Percentiles rank a stretch among this genome's conserved stretches.
Conservation (phyloP, 2,113 vertebrate species). For the Formicarius rufipectus region DNA sequence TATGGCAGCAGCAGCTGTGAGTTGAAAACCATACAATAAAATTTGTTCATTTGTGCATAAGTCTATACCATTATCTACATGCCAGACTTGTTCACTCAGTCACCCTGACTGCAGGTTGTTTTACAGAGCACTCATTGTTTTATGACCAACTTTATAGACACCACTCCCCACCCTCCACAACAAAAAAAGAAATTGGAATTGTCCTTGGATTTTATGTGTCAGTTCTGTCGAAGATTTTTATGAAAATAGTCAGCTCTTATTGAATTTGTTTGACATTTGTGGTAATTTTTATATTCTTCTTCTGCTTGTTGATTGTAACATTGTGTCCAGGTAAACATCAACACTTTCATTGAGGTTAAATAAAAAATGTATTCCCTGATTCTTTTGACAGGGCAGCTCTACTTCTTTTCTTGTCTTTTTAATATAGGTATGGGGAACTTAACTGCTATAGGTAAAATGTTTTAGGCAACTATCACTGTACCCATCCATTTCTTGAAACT, state of each 20-base stretch:
- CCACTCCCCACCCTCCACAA: no score
- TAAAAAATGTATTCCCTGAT: neutral
- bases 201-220: neutral
- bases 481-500: neutral
- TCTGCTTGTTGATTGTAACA: neutral
- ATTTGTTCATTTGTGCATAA: neutral
- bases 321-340: neutral
- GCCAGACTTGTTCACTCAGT: neutral
- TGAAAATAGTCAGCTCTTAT: neutral
- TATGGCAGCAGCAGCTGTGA: neutral
- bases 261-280: neutral
- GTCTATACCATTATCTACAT: neutral
- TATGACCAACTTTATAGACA: neutral
- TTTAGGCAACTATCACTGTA: neutral
- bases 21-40: neutral
- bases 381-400: neutral
- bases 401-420: neutral
- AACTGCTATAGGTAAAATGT: neutral
- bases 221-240: neutral
- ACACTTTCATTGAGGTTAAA: neutral
- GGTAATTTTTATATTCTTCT: neutral
- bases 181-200: neutral
- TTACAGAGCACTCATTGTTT: neutral
- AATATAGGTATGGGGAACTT: neutral
- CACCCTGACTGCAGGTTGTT: neutral